Evolutionary conservation across 2,113 vertebrate genomes (phyloP).

Genomic region (Perca flavescens): DNA sequence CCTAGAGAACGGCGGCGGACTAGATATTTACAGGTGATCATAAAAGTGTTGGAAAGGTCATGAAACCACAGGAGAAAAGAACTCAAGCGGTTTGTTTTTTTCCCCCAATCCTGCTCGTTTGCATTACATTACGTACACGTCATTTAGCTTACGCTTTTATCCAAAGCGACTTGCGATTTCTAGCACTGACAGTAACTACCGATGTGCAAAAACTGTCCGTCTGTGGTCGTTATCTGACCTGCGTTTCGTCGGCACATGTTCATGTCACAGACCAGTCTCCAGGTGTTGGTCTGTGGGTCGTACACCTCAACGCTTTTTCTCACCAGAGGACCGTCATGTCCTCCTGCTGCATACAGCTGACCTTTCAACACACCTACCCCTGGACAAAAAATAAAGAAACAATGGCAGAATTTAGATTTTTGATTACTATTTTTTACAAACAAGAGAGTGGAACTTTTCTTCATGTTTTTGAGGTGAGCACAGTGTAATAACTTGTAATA

Average conservation of each 20-base stretch:
- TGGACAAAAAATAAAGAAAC: conserved; percentile 61
- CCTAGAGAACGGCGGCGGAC: neutral
- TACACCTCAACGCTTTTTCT: conserved; percentile 97
- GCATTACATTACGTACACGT: no score
- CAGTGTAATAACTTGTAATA: neutral
- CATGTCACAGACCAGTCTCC: conserved; percentile 97
- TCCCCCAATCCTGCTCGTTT: neutral
- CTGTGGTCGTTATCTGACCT: conserved; percentile 81
- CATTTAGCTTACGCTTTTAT: no score
- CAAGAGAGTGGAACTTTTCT: neutral
- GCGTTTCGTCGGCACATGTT: conserved; percentile 98
- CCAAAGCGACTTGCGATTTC: neutral
- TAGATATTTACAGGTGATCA: neutral
- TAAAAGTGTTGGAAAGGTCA: neutral
- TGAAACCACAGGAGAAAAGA: neutral
- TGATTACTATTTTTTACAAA: neutral
- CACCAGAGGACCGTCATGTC: conserved; percentile 95
- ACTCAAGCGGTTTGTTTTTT: neutral
- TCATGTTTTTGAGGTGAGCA: neutral
- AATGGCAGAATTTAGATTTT: neutral
- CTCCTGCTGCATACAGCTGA: conserved; percentile 93
- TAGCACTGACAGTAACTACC: neutral
- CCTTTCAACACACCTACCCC: conserved; percentile 93
- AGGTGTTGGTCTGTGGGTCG: conserved; percentile 90
- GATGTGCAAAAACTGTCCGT: neutral